Evolutionary conservation across 2,797 vertebrate genomes (phyloP).

Genomic region (Phataginus tricuspis): DNA sequence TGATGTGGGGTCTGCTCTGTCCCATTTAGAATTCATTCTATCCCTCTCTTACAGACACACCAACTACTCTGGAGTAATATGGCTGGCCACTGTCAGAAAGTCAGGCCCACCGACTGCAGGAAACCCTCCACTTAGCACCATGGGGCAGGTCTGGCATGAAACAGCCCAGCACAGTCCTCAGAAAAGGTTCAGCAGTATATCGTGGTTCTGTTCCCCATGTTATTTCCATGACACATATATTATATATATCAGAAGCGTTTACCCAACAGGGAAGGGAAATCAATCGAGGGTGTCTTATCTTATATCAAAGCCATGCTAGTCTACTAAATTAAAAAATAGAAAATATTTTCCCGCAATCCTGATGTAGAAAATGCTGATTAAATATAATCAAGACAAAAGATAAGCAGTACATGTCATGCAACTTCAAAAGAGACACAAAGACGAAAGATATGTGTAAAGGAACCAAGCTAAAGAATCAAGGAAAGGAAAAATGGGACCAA

Average conservation of each 20-base stretch:
- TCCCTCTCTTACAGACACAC: neutral
- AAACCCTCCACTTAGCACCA: neutral
- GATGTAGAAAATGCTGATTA: constrained; percentile 83
- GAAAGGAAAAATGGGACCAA: neutral
- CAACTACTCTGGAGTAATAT: neutral
- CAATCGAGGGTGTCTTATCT: constrained; percentile 89
- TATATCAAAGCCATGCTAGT: constrained; percentile 84
- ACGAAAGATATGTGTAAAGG: accelerated
- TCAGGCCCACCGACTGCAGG: neutral
- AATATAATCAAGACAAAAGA: constrained; percentile 66
- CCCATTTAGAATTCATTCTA: neutral
- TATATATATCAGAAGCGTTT: constrained; percentile 85
- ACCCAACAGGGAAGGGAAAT: constrained; percentile 87
- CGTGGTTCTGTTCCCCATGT: constrained; percentile 71
- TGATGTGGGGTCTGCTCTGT: neutral
- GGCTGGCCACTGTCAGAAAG: neutral
- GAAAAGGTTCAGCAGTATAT: constrained; percentile 72
- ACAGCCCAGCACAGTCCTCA: constrained; percentile 45
- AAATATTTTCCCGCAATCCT: constrained; percentile 86
- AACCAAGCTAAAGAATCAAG: neutral
- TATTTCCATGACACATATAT: constrained; percentile 69
- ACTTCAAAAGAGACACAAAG: neutral
- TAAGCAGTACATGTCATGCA: constrained; percentile 79
- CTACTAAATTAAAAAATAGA: constrained; percentile 87
- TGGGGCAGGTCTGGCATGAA: constrained; percentile 56